Evolutionary conservation across 2,888 invertebrate genomes (phyloP).

Genomic region (Meghimatium bilineatum): DNA sequence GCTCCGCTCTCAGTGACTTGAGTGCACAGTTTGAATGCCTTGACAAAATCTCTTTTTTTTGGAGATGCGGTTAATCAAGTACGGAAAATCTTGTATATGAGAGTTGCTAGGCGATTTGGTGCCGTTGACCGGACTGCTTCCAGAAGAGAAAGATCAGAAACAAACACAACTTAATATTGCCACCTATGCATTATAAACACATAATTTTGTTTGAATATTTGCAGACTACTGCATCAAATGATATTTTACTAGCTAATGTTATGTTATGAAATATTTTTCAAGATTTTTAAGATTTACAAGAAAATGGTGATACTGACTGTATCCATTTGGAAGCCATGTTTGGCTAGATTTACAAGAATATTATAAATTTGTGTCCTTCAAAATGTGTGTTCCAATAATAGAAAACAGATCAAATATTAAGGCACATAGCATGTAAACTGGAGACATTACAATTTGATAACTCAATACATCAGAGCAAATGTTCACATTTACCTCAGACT

Average conservation of each 20-base stretch:
- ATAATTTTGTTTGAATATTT: neutral
- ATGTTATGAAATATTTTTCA: too few relatives aligned
- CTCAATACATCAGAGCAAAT: neutral
- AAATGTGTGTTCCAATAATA: neutral
- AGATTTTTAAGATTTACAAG: too few relatives aligned
- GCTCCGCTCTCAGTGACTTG: too few relatives aligned
- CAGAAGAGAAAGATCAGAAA: neutral
- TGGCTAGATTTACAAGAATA: neutral
- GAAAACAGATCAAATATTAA: slow-evolving; percentile 7
- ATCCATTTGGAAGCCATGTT: too few relatives aligned
- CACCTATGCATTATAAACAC: neutral
- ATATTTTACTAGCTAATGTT: neutral
- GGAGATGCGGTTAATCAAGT: too few relatives aligned
- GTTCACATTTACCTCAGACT: neutral
- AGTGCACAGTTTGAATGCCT: too few relatives aligned
- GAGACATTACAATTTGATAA: neutral
- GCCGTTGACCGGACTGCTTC: too few relatives aligned
- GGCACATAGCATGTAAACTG: slow-evolving; percentile 20
- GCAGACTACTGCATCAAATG: slow-evolving; percentile 1
- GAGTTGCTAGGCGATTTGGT: too few relatives aligned
- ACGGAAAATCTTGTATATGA: too few relatives aligned
- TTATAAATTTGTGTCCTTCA: neutral
- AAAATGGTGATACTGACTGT: too few relatives aligned
- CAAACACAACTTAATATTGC: neutral
- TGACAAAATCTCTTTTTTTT: too few relatives aligned